phyloP scores from a whole-genome alignment of 2,797 vertebrate genomes.

The Characodon lateralis region DNA sequence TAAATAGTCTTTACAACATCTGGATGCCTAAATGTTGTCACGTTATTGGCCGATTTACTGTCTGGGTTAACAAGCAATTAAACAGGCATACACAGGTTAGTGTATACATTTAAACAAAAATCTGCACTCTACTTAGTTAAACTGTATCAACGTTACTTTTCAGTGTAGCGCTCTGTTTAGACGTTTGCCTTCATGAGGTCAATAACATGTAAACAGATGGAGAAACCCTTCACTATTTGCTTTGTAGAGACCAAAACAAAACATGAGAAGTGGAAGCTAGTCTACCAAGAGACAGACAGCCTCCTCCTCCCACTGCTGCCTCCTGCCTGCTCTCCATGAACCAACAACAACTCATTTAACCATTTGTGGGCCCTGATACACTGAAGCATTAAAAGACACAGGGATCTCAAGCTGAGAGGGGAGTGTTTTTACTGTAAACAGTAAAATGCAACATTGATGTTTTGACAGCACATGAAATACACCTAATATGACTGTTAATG shows the following conservation, averaged over 20 bases:
- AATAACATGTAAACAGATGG: conserved; percentile 34
- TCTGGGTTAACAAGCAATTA: background rate
- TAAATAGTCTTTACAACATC: background rate
- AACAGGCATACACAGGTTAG: background rate
- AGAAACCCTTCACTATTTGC: conserved; percentile 44
- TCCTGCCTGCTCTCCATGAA: conserved; percentile 52
- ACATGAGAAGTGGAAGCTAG: conserved; percentile 59
- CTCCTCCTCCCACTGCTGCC: conserved; percentile 49
- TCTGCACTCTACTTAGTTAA: conserved; percentile 14
- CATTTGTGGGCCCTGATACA: conserved; percentile 42
- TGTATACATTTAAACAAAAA: background rate
- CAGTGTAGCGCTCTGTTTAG: conserved; percentile 23
- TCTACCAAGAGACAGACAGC: conserved; percentile 53
- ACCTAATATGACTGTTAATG: background rate
- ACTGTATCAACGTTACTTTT: conserved; percentile 20
- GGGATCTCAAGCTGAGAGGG: background rate
- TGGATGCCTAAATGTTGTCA: background rate
- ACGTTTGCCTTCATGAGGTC: conserved; percentile 36
- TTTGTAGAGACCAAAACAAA: conserved; percentile 57
- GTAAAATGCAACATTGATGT: conserved; percentile 38
- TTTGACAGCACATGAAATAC: conserved; percentile 34
- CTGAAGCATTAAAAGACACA: background rate
- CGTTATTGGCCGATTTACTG: background rate
- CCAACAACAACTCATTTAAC: conserved; percentile 67
- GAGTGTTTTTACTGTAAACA: conserved; percentile 55